phyloP scores from a whole-genome alignment of 2,797 vertebrate species.

The Sebastes ruberrimus region DNA sequence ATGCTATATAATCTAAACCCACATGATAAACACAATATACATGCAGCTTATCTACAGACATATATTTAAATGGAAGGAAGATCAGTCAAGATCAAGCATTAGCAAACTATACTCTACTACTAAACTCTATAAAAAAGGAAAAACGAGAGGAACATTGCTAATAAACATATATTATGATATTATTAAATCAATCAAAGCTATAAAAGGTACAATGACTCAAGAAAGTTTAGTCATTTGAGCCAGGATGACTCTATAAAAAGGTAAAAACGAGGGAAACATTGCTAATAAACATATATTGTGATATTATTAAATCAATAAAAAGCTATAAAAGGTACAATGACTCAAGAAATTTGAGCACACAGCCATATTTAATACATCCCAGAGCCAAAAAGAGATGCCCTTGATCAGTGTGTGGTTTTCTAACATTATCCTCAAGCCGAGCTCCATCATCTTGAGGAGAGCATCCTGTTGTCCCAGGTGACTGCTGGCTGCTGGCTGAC shows the following conservation, averaged over 20 bases:
- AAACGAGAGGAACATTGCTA: no score
- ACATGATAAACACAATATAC: neutral
- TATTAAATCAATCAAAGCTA: neutral
- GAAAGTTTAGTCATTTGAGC: neutral
- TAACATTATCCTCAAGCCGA: neutral
- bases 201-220: neutral
- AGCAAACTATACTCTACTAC: no score
- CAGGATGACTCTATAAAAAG: neutral
- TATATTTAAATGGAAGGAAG: neutral
- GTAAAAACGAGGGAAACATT: neutral
- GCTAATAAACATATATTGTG: neutral
- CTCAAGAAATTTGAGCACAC: neutral
- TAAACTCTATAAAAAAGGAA: no score
- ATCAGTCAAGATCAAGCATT: neutral
- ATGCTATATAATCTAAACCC: neutral
- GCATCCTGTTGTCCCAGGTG: constrained; percentile 41
- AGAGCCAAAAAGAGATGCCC: neutral
- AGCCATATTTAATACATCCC: neutral
- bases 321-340: neutral
- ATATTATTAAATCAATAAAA: neutral
- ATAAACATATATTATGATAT: neutral
- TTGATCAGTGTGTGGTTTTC: neutral
- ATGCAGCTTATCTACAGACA: neutral
- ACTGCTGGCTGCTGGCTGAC: constrained; percentile 57
- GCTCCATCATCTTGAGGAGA: constrained; percentile 9